A percentile compares a stretch with the other conserved stretches of the same genome.
These are phyloP conservation scores for Cheilosia soror DNA, from an alignment of 2,888 invertebrate genomes.

Conservation along the genomic window DNA sequence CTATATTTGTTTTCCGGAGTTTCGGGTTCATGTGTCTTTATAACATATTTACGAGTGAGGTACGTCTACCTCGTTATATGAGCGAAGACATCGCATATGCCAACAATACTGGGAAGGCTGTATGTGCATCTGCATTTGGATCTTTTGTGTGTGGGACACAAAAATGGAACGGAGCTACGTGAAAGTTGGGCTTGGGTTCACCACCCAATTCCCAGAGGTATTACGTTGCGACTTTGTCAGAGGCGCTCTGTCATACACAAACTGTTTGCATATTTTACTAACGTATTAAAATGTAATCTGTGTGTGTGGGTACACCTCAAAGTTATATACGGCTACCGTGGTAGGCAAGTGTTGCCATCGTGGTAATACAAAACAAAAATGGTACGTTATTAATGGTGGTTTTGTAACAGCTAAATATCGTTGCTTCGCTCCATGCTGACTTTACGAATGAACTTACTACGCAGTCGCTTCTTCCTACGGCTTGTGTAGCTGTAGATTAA, in stretches of 20 bases:
- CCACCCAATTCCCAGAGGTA: slow-evolving; percentile 52
- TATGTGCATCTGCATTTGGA: slow-evolving; percentile 36
- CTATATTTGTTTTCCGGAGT: slow-evolving; percentile 44
- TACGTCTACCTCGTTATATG: slow-evolving; percentile 29
- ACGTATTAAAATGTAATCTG: slow-evolving; percentile 66
- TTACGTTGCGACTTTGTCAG: slow-evolving; percentile 60
- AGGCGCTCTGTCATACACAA: slow-evolving; percentile 39
- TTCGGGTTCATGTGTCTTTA: slow-evolving; percentile 58
- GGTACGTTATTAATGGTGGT: too few species aligned
- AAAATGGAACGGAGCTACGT: slow-evolving; percentile 37
- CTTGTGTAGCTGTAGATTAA: too few species aligned
- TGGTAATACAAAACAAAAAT: background rate
- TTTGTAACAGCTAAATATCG: too few species aligned
- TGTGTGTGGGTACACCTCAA: slow-evolving; percentile 26
- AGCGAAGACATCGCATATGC: slow-evolving; percentile 40
- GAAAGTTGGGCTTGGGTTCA: slow-evolving; percentile 20
- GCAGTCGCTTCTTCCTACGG: too few species aligned
- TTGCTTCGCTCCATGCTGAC: too few species aligned
- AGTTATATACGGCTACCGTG: slow-evolving; percentile 10
- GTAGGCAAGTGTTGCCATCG: slow-evolving; percentile 41
- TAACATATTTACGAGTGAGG: slow-evolving; percentile 68
- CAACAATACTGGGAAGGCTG: background rate
- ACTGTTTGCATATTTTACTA: slow-evolving; percentile 68
- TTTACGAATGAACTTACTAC: too few species aligned
- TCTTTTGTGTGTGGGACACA: slow-evolving; percentile 28